These are phyloP conservation scores for Eolophus roseicapilla DNA, from an alignment of 2,113 vertebrate genomes.

Conservation along the genomic window DNA sequence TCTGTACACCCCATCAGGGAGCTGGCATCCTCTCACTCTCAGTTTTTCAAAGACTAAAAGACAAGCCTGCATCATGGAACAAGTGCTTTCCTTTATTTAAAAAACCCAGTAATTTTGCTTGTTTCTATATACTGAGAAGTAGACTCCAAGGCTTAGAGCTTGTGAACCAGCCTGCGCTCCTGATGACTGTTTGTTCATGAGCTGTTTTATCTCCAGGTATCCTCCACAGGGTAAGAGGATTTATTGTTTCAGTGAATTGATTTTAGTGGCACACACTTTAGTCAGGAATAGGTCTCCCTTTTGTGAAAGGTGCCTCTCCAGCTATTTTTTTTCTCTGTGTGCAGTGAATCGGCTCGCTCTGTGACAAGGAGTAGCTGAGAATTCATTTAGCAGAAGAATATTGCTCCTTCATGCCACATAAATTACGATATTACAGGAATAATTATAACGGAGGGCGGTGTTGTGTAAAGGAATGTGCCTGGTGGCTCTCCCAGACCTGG, in stretches of 20 bases:
- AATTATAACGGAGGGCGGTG: not conserved
- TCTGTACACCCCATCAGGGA: not conserved
- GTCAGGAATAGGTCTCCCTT: slow-evolving; percentile 13
- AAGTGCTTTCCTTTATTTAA: not conserved
- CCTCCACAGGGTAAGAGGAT: slow-evolving; percentile 14
- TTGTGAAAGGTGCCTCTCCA: slow-evolving; percentile 21
- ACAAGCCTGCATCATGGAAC: not conserved
- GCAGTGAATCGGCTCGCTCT: not conserved
- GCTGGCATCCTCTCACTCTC: not conserved
- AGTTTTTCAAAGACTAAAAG: not conserved
- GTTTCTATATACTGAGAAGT: not conserved
- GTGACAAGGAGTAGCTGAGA: not conserved
- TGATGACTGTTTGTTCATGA: slow-evolving; percentile 15
- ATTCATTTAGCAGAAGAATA: slow-evolving; percentile 55
- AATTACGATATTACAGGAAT: not conserved
- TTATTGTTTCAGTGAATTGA: slow-evolving; percentile 61
- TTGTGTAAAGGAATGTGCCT: not conserved
- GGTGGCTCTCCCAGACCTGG: not conserved
- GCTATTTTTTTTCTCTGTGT: not conserved
- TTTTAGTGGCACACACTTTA: slow-evolving; percentile 36
- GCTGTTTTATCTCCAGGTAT: slow-evolving; percentile 30
- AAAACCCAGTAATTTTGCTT: not conserved
- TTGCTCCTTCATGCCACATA: slow-evolving; percentile 50
- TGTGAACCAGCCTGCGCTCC: slow-evolving; percentile 14
- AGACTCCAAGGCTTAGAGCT: not conserved